A percentile compares a stretch with the other conserved stretches of the same genome.
Conservation (phyloP, 2,113 vertebrate genomes). For the Sebastes fasciatus region DNA sequence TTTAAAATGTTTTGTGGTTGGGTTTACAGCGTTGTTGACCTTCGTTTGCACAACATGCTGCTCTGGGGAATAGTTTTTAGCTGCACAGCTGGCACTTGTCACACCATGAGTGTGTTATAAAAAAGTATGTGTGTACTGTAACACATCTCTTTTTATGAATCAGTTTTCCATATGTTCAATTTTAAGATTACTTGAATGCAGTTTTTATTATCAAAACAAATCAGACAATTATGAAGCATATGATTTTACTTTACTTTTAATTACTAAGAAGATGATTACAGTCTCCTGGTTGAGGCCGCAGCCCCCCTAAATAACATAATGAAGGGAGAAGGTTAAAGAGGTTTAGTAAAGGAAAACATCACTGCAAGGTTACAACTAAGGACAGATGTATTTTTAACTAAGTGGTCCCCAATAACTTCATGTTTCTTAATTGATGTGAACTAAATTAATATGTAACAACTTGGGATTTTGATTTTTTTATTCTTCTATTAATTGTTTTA, state of each 20-base stretch:
- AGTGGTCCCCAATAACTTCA: too few species aligned
- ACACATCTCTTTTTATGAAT: constrained; percentile 18
- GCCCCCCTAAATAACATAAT: too few species aligned
- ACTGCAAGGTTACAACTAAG: too few species aligned
- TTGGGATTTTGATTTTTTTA: too few species aligned
- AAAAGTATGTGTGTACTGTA: constrained; percentile 7
- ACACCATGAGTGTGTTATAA: constrained; percentile 7
- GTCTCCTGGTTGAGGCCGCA: too few species aligned
- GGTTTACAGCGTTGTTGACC: constrained; percentile 48
- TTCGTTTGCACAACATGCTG: constrained; percentile 25
- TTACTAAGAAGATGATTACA: too few species aligned
- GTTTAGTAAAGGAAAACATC: too few species aligned
- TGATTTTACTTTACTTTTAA: not conserved
- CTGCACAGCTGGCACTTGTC: constrained; percentile 27
- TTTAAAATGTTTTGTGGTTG: constrained; percentile 3
- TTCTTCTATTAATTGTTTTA: too few species aligned
- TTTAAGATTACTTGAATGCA: not conserved
- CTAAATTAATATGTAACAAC: too few species aligned
- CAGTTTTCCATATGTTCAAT: constrained; percentile 15
- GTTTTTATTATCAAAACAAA: not conserved
- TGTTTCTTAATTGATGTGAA: too few species aligned
- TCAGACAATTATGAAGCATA: not conserved
- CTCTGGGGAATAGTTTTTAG: constrained; percentile 32
- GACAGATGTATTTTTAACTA: too few species aligned
- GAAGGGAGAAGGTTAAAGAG: too few species aligned